These are phyloP conservation scores for Meandrina meandrites DNA, from an alignment of 92 coral and sea anemone genomes.

Conservation along the genomic window DNA sequence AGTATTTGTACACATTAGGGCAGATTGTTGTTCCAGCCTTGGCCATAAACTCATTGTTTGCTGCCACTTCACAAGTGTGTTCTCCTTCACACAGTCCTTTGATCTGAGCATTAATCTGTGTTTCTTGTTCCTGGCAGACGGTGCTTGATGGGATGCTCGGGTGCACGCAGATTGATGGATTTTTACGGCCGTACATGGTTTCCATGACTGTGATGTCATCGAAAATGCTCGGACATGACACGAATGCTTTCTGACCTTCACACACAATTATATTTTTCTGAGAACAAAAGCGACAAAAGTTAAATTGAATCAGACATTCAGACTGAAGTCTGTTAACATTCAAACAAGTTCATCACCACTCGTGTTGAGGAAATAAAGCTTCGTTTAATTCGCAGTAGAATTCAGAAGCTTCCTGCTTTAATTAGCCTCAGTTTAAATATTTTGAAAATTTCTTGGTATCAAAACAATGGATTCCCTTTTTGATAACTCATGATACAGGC, in stretches of 20 bases:
- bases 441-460: no score
- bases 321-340: no score
- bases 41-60: slow-evolving; percentile 78
- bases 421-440: no score
- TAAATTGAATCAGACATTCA: background rate
- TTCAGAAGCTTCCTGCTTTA: no score
- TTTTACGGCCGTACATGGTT: slow-evolving; percentile 86
- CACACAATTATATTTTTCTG: slow-evolving; percentile 79
- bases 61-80: slow-evolving; percentile 79
- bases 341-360: no score
- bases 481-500: no score
- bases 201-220: slow-evolving; percentile 59
- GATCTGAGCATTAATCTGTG: slow-evolving; percentile 60
- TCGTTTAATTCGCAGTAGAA: no score
- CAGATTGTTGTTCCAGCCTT: slow-evolving; percentile 86
- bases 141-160: slow-evolving; percentile 68
- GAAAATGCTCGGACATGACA: slow-evolving; percentile 75
- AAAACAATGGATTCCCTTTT: no score
- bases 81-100: slow-evolving; percentile 85
- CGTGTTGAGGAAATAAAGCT: no score
- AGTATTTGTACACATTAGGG: slow-evolving; percentile 82
- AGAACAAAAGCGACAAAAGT: background rate
- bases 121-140: slow-evolving; percentile 69
- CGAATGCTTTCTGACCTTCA: slow-evolving; percentile 86
- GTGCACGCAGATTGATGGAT: slow-evolving; percentile 69